Base-by-base conservation (phyloP, 2,888 invertebrate species). In the Prosapia bicincta region DNA sequence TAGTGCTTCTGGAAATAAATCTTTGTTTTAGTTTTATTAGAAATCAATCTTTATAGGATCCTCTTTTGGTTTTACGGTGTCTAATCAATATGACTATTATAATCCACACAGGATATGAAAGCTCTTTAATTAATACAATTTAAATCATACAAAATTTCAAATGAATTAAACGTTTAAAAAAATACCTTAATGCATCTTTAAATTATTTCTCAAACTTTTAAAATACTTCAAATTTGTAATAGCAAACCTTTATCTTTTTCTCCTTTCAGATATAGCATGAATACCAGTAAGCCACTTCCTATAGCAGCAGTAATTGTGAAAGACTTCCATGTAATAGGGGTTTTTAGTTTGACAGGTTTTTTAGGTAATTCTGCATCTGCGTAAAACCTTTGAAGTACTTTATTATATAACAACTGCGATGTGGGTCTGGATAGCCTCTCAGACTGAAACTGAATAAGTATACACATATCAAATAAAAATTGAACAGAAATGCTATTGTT, bases 311-410 rank as follows among this genome's bases (percentile, higher is more conserved):
- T 91, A 25, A 90, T 86, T 7, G 87, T 86, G 78, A 96, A 86
- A 78, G 91, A 92, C 83, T 90, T 93, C 97, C 97, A 97, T 79
- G 95, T 90, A 81, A 97, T 89, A 0, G 94, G 93, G 0, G 89
- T 88, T 79, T 88, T 86, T 15, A 26, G 15, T 54, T 69, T 68
- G 15, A 25, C 1, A 0, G 23, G n/a, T 65, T 68, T 66, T 69
- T 70, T 75, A 23, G 72, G 72, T 26, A 26, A 32, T 26, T 10
- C n/a, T 26, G 72, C 10, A 72, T 72, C 72, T 72, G 72, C 65
- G 54, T 71, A 71, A 26, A 30, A 71, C 20, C 71, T 38, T 2
- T 38, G 38, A 13, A 38, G 13, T 13, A 7, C 13, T 6, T 38
- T 38, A 13, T 38, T 38, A 2, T 1, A 2, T 38, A 38, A 10